Percentiles rank a stretch among this genome's conserved stretches.
phyloP scores from a whole-genome alignment of 2,113 vertebrate genomes.

The Shinisaurus crocodilurus region DNA sequence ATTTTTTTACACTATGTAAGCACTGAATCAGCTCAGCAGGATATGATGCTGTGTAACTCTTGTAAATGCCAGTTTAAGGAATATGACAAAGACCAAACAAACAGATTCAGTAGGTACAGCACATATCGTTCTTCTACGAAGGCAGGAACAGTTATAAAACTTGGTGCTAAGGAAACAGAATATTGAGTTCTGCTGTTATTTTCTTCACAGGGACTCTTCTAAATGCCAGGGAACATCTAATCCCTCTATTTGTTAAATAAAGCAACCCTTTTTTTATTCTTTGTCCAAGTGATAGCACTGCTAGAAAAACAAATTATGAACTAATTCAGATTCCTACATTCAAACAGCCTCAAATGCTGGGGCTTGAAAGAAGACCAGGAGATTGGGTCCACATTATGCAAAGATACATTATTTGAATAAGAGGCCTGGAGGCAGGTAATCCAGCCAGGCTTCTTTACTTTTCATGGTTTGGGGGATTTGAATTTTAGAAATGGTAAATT shows the following conservation, averaged over 20 bases:
- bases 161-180: background rate
- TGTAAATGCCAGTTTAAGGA: background rate
- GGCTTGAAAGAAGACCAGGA: constrained; percentile 9
- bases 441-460: no score
- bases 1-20: background rate
- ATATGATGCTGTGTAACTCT: constrained; percentile 21
- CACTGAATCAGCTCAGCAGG: background rate
- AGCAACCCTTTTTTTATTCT: constrained; percentile 38
- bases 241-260: background rate
- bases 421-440: background rate
- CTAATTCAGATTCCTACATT: constrained; percentile 30
- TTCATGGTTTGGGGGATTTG: background rate
- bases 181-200: background rate
- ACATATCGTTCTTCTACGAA: background rate
- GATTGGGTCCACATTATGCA: background rate
- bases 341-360: constrained; percentile 20
- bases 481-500: background rate
- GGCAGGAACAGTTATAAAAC: background rate
- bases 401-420: background rate
- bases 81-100: background rate
- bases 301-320: constrained; percentile 21
- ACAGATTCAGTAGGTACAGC: background rate
- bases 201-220: background rate
- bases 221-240: background rate
- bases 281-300: background rate